Conservation (phyloP, 2,113 vertebrate genomes). For the Poeciliopsis retropinna region DNA sequence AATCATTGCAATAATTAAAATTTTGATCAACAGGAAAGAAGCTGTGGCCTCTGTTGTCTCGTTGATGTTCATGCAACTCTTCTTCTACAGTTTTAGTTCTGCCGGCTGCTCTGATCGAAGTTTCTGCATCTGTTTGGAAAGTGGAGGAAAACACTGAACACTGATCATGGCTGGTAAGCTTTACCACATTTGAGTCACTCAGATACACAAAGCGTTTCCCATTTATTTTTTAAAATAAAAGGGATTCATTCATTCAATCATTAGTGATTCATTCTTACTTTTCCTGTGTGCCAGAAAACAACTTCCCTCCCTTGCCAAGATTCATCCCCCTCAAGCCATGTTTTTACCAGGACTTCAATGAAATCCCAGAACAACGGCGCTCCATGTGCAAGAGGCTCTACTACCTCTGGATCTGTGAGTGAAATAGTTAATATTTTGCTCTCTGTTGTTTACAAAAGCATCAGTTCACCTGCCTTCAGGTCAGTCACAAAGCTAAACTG, state of each 20-base stretch:
- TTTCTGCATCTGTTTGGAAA: constrained; percentile 38
- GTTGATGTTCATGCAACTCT: constrained; percentile 17
- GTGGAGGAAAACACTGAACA: constrained; percentile 33
- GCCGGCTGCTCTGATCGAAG: constrained; percentile 37
- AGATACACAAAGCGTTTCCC: background rate
- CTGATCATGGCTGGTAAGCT: constrained; percentile 78
- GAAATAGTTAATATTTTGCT: background rate
- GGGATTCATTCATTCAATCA: background rate
- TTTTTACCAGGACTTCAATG: constrained; percentile 98
- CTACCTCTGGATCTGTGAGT: constrained; percentile 99
- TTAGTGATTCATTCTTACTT: constrained; percentile 7
- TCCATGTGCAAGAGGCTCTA: constrained; percentile 94
- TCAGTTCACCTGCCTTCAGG: background rate
- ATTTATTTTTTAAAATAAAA: background rate
- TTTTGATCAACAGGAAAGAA: constrained; percentile 24
- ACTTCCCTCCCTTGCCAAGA: constrained; percentile 94
- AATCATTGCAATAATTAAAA: constrained; percentile 1
- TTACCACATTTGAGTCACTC: background rate
- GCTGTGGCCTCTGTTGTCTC: constrained; percentile 33
- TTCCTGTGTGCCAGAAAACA: constrained; percentile 86
- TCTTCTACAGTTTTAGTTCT: constrained; percentile 41
- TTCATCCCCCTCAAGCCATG: constrained; percentile 98
- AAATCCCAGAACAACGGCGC: constrained; percentile 90
- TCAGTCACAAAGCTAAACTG: too few relatives aligned
- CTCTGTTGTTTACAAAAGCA: background rate